Percentiles rank a stretch among this genome's conserved stretches.
phyloP scores from a whole-genome alignment of 2,797 vertebrate species.

The Sebastes ruberrimus region DNA sequence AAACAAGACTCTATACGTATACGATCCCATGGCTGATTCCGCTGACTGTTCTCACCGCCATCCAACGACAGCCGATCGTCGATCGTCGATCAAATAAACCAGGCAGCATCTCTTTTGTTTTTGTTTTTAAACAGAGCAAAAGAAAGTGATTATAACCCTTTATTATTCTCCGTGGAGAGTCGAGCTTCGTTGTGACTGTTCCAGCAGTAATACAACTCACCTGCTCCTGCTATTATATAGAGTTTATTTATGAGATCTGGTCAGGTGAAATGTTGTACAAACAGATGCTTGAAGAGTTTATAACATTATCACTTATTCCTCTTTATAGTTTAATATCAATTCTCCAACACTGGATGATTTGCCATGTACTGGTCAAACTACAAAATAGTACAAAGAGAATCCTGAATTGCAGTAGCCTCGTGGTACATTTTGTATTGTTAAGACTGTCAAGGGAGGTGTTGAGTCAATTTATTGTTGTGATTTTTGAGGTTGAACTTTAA shows the following conservation, averaged over 20 bases:
- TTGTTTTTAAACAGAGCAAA: slow-evolving; percentile 2
- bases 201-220: background rate
- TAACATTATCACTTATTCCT: background rate
- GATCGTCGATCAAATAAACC: background rate
- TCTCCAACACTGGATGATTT: background rate
- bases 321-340: background rate
- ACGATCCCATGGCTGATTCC: slow-evolving; percentile 35
- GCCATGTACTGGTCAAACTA: too few relatives aligned
- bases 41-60: slow-evolving; percentile 38
- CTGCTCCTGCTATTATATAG: background rate
- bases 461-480: background rate
- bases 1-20: background rate
- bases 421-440: background rate
- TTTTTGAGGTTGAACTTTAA: background rate
- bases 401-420: too few relatives aligned
- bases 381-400: too few relatives aligned
- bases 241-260: background rate
- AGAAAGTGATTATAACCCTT: slow-evolving; percentile 25
- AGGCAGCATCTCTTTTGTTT: background rate
- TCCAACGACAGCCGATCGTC: background rate
- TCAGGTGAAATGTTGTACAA: background rate
- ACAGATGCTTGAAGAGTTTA: slow-evolving; percentile 17
- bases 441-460: background rate
- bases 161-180: slow-evolving; percentile 17
- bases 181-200: background rate